Evolutionary conservation across 2,797 vertebrate genomes (phyloP).

Genomic region (Gallinago stenura): DNA sequence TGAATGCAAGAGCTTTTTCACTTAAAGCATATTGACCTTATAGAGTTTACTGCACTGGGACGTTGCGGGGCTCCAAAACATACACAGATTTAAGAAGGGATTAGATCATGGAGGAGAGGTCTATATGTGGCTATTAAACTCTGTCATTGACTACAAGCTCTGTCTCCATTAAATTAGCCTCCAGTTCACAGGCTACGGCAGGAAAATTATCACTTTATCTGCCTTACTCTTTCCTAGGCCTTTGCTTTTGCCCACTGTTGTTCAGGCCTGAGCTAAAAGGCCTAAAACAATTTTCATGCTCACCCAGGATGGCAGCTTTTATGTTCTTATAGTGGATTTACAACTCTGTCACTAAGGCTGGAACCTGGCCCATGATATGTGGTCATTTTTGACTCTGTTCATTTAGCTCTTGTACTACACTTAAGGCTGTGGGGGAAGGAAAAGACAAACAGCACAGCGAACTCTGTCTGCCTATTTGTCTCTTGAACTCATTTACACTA

Average conservation of each 20-base stretch:
- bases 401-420: constrained; percentile 31
- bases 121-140: neutral
- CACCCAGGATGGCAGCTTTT: neutral
- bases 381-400: constrained; percentile 63
- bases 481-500: constrained; percentile 50
- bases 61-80: neutral
- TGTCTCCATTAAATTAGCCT: neutral
- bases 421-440: constrained; percentile 11
- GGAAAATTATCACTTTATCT: neutral
- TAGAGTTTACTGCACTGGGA: neutral
- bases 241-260: neutral
- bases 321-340: constrained; percentile 42
- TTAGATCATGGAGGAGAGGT: constrained; percentile 3
- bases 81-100: neutral
- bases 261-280: neutral
- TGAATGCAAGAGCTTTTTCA: neutral
- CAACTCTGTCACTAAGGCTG: neutral
- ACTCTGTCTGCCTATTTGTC: constrained; percentile 18
- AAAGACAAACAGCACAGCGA: constrained; percentile 2
- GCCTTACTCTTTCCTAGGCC: neutral
- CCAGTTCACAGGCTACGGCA: neutral
- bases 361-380: neutral
- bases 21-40: neutral
- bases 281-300: constrained; percentile 5
- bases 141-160: neutral